Evolutionary conservation across 2,797 vertebrate species (phyloP).

Genomic region (Antrozous pallidus): DNA sequence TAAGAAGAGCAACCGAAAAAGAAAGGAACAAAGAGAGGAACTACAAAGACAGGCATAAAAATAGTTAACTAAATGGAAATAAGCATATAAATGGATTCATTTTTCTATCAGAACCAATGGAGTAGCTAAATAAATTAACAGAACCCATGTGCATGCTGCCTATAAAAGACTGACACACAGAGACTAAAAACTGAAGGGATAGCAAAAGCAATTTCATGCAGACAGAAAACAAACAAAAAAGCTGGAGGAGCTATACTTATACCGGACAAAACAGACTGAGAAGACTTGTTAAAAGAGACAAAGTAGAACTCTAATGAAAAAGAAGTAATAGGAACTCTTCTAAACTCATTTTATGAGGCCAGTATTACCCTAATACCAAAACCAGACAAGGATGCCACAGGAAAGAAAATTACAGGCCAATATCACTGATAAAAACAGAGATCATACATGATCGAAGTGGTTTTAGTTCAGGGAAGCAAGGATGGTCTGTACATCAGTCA

Average conservation of each 20-base stretch:
- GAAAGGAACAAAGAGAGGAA: background rate
- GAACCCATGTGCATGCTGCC: background rate
- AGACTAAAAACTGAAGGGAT: background rate
- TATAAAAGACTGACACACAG: background rate
- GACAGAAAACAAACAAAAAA: background rate
- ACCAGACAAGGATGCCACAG: background rate
- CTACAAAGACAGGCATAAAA: background rate
- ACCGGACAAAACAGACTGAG: background rate
- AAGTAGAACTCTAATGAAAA: background rate
- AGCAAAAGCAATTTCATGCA: background rate
- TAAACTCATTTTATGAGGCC: background rate
- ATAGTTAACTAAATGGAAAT: background rate
- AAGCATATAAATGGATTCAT: background rate
- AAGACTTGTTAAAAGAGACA: background rate
- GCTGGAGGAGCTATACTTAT: background rate
- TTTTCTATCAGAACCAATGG: background rate
- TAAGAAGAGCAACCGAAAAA: background rate
- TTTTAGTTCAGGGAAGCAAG: background rate
- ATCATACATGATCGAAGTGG: background rate
- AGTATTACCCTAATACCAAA: background rate
- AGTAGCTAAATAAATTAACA: background rate
- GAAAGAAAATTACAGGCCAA: background rate
- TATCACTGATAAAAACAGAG: background rate
- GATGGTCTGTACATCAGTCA: background rate
- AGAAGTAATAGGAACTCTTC: background rate